Conservation (phyloP, 2,797 vertebrate genomes). For the Tenualosa thibaudeaui region DNA sequence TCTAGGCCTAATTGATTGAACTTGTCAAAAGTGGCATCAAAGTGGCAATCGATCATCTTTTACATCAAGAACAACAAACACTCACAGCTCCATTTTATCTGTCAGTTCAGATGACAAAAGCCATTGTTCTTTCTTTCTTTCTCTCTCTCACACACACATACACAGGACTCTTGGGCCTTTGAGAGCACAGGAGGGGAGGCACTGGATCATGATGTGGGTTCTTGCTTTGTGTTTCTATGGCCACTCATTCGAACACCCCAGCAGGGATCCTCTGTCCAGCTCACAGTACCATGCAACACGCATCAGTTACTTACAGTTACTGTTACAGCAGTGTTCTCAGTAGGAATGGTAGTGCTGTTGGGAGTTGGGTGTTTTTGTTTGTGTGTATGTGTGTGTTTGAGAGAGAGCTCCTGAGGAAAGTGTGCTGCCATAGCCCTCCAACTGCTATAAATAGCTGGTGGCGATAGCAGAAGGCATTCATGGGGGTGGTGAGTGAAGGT, state of each 20-base stretch:
- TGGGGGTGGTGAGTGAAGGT: not conserved
- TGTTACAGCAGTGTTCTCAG: not conserved
- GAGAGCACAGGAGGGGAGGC: not conserved
- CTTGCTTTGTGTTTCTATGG: not conserved
- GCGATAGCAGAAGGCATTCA: constrained; percentile 59
- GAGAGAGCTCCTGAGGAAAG: not conserved
- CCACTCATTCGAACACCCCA: not conserved
- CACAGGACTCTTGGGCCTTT: not conserved
- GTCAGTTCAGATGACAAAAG: not conserved
- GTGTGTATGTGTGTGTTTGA: not conserved
- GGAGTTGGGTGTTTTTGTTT: not conserved
- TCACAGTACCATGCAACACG: not conserved
- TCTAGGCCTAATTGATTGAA: not conserved
- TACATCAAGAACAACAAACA: not conserved
- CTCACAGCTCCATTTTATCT: not conserved
- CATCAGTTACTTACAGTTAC: not conserved
- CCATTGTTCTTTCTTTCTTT: no score
- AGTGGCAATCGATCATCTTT: not conserved
- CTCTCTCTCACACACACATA: not conserved
- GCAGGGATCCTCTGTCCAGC: not conserved
- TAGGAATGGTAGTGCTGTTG: not conserved
- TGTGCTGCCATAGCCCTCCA: constrained; percentile 28
- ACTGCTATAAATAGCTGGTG: constrained; percentile 68
- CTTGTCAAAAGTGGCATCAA: no score
- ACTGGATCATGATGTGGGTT: not conserved